Percentiles rank a stretch among this genome's conserved stretches.
Conservation (phyloP, 2,888 invertebrate genomes). For the Orthosia incerta region DNA sequence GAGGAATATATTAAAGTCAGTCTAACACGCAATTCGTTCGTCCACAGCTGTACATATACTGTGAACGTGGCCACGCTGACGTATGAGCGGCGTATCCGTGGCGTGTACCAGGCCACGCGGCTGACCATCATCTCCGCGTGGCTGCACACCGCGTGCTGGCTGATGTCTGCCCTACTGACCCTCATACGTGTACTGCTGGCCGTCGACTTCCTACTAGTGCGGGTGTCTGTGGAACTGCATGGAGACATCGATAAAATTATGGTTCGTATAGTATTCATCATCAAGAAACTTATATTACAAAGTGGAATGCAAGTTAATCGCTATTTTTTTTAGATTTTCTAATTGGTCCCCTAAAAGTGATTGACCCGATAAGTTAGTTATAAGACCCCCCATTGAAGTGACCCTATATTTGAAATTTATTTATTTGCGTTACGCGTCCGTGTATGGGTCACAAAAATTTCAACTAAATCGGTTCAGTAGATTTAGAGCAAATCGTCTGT, state of each 20-base stretch:
- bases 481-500: too few relatives aligned
- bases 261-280: conserved; percentile 68
- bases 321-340: too few relatives aligned
- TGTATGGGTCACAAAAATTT: too few relatives aligned
- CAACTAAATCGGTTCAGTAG: too few relatives aligned
- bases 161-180: conserved; percentile 79
- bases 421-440: too few relatives aligned
- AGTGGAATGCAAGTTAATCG: background rate
- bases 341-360: too few relatives aligned
- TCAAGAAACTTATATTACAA: background rate
- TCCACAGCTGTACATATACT: conserved; percentile 81
- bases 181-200: conserved; percentile 78
- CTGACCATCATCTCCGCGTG: conserved; percentile 85
- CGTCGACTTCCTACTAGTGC: conserved; percentile 85
- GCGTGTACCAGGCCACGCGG: conserved; percentile 85
- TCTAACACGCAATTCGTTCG: too few relatives aligned
- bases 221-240: conserved; percentile 76
- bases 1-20: too few relatives aligned
- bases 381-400: too few relatives aligned
- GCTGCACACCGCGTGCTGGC: conserved; percentile 86
- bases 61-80: conserved; percentile 85
- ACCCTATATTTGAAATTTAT: too few relatives aligned
- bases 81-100: conserved; percentile 85
- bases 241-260: conserved; percentile 84
- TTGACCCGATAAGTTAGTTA: too few relatives aligned